Evolutionary conservation across 2,888 invertebrate genomes (phyloP), one percentile per base, ranked within the genome.

Genomic region (Cerastis rubricosa): DNA sequence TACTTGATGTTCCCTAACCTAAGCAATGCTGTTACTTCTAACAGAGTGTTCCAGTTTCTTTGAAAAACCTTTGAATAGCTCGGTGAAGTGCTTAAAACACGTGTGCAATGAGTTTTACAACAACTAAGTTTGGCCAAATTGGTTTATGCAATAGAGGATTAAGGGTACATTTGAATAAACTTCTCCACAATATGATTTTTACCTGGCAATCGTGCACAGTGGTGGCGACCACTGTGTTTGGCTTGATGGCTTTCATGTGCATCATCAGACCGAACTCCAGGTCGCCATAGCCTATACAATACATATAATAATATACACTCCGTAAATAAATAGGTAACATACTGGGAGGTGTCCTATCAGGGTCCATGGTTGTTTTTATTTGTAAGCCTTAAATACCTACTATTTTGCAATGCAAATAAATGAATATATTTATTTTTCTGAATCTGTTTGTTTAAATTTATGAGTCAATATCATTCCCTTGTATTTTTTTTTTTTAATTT

Each of bases 201-300:
- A 98, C 98, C 97, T 99, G 99, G 88, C 97, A 97, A 93, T 99
- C 98, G 92, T 99, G 98, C 5, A 99, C 98, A 57, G 98, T 98
- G 67, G 99, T 98, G 70, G 98, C 97, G 84, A 99, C 97, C 67
- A 98, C 90, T 0, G 98, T 98, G 86, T 97, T 97, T 35, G 98
- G 97, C 89, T 97, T 97, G 72, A 99, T 97, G 2, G 98, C 98
- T 78, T 98, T 98, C 97, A 98, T 97, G 92, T 98, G 98, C 93
- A 97, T 97, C 96, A 99, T 97, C 91, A 98, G 97, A 2, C 98
- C 98, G 93, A 98, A 98, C 93, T 99, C 98, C 90, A 99, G 95
- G 93, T 99, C 99, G 51, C 98, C 98, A 93, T 98, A 99, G 14
- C 99, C 97, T 96, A 83, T 61, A 78, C 78, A 77, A 77, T 69